These are phyloP conservation scores for Brachyalestes nurse DNA, from an alignment of 2,797 vertebrate genomes.

Conservation along the genomic window DNA sequence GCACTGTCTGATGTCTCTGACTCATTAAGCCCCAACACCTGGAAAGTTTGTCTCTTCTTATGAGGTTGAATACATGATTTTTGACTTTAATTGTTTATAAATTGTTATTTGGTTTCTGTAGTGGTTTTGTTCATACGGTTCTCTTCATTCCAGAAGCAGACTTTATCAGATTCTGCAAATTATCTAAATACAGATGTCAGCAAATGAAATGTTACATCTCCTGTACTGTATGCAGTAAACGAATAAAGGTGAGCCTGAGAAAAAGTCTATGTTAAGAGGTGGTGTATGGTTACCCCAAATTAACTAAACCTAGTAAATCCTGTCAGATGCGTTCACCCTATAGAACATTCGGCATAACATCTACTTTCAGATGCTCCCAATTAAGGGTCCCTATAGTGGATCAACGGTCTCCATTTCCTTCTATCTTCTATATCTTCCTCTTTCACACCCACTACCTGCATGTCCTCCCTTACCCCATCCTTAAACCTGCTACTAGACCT, in stretches of 20 bases:
- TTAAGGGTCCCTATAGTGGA: no score
- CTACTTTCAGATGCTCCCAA: no score
- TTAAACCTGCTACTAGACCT: no score
- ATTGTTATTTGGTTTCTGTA: background rate
- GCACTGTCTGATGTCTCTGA: background rate
- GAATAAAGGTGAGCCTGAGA: constrained; percentile 47
- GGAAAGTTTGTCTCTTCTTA: background rate
- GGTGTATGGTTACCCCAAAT: background rate
- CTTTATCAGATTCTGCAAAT: background rate
- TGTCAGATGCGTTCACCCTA: no score
- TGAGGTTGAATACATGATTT: background rate
- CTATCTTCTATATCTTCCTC: no score
- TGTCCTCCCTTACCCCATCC: no score
- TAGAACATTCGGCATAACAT: no score
- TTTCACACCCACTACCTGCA: no score
- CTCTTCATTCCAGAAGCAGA: background rate
- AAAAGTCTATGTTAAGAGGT: background rate
- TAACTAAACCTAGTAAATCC: background rate
- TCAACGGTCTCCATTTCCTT: no score
- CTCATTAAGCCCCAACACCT: background rate
- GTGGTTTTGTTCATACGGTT: background rate
- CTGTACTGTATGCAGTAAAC: background rate
- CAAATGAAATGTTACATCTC: background rate
- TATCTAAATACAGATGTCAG: background rate
- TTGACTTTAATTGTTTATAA: background rate